These are phyloP conservation scores for Seira musarum DNA, from an alignment of 2,888 invertebrate genomes.

Conservation along the genomic window DNA sequence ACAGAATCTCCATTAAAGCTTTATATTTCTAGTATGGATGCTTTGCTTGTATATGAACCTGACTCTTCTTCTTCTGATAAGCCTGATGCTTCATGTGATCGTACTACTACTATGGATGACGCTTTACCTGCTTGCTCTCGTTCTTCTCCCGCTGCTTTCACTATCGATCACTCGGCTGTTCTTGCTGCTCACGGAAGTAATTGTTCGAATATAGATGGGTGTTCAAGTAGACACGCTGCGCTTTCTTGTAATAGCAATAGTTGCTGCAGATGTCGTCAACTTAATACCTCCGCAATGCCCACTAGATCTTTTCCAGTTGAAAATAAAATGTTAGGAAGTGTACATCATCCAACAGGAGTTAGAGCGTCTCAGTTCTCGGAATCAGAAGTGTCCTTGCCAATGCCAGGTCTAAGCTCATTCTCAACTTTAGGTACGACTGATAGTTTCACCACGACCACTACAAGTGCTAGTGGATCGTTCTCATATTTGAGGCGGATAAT, in stretches of 20 bases:
- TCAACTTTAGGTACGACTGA: slow-evolving; percentile 41
- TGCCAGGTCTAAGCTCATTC: slow-evolving; percentile 33
- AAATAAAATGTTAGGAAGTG: no score
- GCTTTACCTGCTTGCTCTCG: slow-evolving; percentile 23
- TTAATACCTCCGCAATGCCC: neutral
- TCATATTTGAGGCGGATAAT: neutral
- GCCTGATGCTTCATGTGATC: slow-evolving; percentile 14
- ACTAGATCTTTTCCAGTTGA: neutral
- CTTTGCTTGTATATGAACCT: slow-evolving; percentile 69
- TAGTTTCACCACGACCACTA: slow-evolving; percentile 46
- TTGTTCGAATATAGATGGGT: neutral
- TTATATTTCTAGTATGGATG: slow-evolving; percentile 69
- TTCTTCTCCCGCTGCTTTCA: slow-evolving; percentile 23
- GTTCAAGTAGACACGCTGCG: no score
- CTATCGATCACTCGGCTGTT: neutral
- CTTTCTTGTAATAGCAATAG: neutral
- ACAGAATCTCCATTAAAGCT: slow-evolving; percentile 64
- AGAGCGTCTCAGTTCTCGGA: no score
- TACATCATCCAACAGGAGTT: no score
- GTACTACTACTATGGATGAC: no score
- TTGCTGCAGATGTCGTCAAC: neutral
- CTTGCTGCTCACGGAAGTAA: neutral
- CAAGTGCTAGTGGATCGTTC: slow-evolving; percentile 11
- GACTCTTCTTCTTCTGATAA: slow-evolving; percentile 21
- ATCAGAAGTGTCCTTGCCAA: slow-evolving; percentile 5